Conservation (phyloP, 2,888 invertebrate genomes). For the Synanthedon tipuliformis region DNA sequence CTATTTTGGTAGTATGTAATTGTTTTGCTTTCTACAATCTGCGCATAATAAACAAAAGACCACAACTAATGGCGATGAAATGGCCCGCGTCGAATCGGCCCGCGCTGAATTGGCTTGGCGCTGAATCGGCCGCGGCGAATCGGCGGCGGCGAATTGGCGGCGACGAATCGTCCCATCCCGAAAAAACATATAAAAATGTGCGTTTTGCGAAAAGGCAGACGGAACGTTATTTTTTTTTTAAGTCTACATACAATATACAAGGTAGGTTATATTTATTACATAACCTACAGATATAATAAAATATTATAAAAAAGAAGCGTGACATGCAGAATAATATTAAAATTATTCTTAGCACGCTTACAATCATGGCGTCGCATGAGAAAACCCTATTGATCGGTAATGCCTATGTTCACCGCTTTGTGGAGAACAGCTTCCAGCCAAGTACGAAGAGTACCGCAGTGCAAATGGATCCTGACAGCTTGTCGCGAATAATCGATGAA, state of each 20-base stretch:
- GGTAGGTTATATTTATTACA: not conserved
- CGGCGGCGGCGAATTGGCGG: too few relatives aligned
- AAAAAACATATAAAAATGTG: not conserved
- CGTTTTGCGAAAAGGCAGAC: not conserved
- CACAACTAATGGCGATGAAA: too few relatives aligned
- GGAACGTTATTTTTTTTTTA: not conserved
- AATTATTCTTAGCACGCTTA: slow-evolving; percentile 32
- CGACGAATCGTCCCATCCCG: too few relatives aligned
- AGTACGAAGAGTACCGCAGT: slow-evolving; percentile 73
- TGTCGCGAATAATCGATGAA: slow-evolving; percentile 68
- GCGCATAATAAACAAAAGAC: too few relatives aligned
- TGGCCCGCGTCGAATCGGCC: too few relatives aligned
- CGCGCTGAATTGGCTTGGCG: too few relatives aligned
- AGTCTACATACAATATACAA: not conserved
- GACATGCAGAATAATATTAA: slow-evolving; percentile 25
- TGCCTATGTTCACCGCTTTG: slow-evolving; percentile 59
- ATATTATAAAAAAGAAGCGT: slow-evolving; percentile 20
- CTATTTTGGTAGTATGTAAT: too few relatives aligned
- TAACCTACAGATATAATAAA: not conserved
- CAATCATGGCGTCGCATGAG: slow-evolving; percentile 1
- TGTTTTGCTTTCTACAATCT: too few relatives aligned
- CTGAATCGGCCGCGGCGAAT: too few relatives aligned
- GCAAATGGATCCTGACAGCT: slow-evolving; percentile 68
- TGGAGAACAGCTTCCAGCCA: slow-evolving; percentile 72
- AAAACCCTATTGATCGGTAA: not conserved